Evolutionary conservation across 2,888 invertebrate genomes (phyloP).

Genomic region (Ceriagrion tenellum): DNA sequence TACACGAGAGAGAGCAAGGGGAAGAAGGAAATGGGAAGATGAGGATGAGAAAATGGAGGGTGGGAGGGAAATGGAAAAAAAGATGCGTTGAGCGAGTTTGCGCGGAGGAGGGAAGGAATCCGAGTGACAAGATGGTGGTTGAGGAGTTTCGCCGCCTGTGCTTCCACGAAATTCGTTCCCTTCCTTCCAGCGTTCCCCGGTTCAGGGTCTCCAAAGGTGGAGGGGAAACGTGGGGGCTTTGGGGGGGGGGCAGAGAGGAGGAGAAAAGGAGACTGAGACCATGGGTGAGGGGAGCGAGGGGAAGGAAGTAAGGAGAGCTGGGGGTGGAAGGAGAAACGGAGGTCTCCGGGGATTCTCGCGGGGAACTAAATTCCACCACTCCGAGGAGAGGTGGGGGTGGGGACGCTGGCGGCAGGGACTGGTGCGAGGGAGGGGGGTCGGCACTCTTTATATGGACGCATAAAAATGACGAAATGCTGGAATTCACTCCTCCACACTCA

Average conservation of each 20-base stretch:
- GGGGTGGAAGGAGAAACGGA: not conserved
- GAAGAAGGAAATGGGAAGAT: not conserved
- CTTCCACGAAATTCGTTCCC: conserved; percentile 44
- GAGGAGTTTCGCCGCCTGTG: conserved; percentile 23
- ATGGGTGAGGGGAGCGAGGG: not conserved
- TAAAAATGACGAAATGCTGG: conserved; percentile 31
- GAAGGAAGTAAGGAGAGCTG: not conserved
- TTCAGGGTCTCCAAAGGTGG: not conserved
- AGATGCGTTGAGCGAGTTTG: conserved; percentile 52
- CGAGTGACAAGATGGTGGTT: conserved; percentile 63
- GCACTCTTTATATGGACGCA: not conserved
- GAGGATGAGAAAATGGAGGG: not conserved
- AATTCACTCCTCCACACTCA: not conserved
- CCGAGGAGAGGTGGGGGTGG: not conserved
- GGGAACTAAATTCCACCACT: not conserved
- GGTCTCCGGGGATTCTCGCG: not conserved
- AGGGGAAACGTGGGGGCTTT: no score
- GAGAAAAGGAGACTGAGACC: not conserved
- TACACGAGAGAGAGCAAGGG: no score
- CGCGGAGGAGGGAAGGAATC: conserved; percentile 47
- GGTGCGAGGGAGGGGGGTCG: no score
- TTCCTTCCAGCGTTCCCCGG: conserved; percentile 26
- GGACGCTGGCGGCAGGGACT: no score
- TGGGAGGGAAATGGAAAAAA: conserved; percentile 44
- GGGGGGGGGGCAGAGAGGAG: not conserved